Conservation (phyloP, 2,888 invertebrate genomes). For the Drosophila kanekoi region DNA sequence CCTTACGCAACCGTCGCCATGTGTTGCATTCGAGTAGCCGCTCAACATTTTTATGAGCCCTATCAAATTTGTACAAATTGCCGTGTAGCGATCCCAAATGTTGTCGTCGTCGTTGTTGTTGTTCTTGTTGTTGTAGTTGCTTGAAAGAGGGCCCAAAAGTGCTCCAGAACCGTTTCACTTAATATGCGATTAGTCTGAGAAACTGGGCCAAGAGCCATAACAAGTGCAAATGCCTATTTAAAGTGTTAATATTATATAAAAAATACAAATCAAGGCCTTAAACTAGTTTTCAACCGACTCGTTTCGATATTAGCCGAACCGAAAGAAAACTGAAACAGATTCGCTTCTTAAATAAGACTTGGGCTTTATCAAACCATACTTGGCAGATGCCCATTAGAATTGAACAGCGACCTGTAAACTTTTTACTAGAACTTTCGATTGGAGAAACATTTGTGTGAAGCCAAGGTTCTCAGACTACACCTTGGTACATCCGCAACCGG, state of each 20-base stretch:
- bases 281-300: too few relatives aligned
- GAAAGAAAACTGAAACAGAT: too few relatives aligned
- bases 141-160: neutral
- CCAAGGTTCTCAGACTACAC: too few relatives aligned
- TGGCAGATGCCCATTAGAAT: too few relatives aligned
- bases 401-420: too few relatives aligned
- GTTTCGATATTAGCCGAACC: too few relatives aligned
- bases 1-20: slow-evolving; percentile 48
- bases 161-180: slow-evolving; percentile 6
- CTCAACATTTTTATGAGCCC: slow-evolving; percentile 74
- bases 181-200: slow-evolving; percentile 25
- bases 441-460: too few relatives aligned
- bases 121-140: slow-evolving; percentile 15
- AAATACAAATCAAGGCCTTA: too few relatives aligned
- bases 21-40: slow-evolving; percentile 53
- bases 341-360: too few relatives aligned
- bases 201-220: slow-evolving; percentile 27
- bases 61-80: slow-evolving; percentile 78
- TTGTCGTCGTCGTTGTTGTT: slow-evolving; percentile 10
- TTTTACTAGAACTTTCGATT: too few relatives aligned
- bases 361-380: too few relatives aligned
- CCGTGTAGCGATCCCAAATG: slow-evolving; percentile 36
- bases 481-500: too few relatives aligned
- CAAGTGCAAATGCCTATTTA: slow-evolving; percentile 31
- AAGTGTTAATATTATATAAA: slow-evolving; percentile 24